A percentile compares a stretch with the other conserved stretches of the same genome.
These are phyloP conservation scores for Hepsetus odoe DNA, from an alignment of 2,113 vertebrate species.

Conservation along the genomic window DNA sequence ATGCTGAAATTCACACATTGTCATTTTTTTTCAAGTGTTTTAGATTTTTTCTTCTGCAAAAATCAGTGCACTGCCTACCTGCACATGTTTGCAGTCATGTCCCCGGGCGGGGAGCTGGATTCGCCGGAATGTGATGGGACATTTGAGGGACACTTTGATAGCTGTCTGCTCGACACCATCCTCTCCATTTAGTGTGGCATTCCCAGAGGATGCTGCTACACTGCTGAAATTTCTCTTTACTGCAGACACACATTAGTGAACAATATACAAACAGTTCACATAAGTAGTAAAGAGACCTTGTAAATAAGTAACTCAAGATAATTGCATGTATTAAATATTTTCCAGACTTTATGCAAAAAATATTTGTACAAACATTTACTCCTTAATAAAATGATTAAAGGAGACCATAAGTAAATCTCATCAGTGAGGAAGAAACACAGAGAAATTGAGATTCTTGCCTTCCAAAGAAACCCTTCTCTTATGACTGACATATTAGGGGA, in stretches of 20 bases:
- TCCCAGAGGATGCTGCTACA: slow-evolving; percentile 92
- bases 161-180: slow-evolving; percentile 98
- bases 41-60: background rate
- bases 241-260: slow-evolving; percentile 53
- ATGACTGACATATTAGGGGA: too few species aligned
- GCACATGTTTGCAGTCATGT: slow-evolving; percentile 98
- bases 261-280: background rate
- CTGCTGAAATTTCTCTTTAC: slow-evolving; percentile 99
- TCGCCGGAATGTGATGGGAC: slow-evolving; percentile 96
- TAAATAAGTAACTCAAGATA: too few species aligned
- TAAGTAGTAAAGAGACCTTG: background rate
- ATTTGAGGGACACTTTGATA: slow-evolving; percentile 98
- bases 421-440: too few species aligned
- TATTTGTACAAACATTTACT: too few species aligned
- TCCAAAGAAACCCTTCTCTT: too few species aligned
- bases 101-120: slow-evolving; percentile 97
- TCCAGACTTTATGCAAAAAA: too few species aligned
- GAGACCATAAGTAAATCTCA: too few species aligned
- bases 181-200: slow-evolving; percentile 92
- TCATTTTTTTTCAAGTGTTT: background rate
- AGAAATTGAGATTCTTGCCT: too few species aligned
- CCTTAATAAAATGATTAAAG: too few species aligned
- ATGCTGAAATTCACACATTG: background rate
- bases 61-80: slow-evolving; percentile 70
- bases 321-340: too few species aligned